Conservation (phyloP, 1,140 invertebrate species). For the Pogonomyrmex barbatus region DNA sequence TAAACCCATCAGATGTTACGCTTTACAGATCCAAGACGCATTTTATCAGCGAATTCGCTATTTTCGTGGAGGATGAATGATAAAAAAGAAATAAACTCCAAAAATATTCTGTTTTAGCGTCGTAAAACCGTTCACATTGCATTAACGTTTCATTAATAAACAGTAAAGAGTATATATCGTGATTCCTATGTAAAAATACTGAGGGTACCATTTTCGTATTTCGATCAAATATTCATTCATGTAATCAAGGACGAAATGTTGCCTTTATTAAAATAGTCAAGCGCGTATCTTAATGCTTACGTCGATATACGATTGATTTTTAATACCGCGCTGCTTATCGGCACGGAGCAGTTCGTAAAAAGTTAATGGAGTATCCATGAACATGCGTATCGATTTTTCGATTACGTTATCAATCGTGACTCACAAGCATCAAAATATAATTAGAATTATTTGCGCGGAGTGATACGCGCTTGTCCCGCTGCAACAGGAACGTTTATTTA, state of each 20-base stretch:
- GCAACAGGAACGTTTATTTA: neutral
- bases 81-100: neutral
- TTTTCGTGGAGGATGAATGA: neutral
- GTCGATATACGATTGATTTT: conserved; percentile 12
- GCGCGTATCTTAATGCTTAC: neutral
- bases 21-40: no score
- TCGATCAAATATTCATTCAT: conserved; percentile 4
- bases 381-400: conserved; percentile 8
- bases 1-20: conserved; percentile 18
- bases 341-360: neutral
- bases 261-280: conserved; percentile 5
- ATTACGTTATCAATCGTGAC: neutral
- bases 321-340: conserved; percentile 5
- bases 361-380: neutral
- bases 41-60: neutral
- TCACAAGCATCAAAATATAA: neutral
- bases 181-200: conserved; percentile 22
- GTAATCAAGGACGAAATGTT: neutral
- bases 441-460: neutral
- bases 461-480: neutral
- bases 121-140: neutral
- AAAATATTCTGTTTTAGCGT: conserved; percentile 2
- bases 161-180: neutral
- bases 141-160: neutral
- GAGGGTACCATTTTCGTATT: neutral